phyloP scores from a whole-genome alignment of 1,140 invertebrate genomes.

The Teleopsis dalmanni region DNA sequence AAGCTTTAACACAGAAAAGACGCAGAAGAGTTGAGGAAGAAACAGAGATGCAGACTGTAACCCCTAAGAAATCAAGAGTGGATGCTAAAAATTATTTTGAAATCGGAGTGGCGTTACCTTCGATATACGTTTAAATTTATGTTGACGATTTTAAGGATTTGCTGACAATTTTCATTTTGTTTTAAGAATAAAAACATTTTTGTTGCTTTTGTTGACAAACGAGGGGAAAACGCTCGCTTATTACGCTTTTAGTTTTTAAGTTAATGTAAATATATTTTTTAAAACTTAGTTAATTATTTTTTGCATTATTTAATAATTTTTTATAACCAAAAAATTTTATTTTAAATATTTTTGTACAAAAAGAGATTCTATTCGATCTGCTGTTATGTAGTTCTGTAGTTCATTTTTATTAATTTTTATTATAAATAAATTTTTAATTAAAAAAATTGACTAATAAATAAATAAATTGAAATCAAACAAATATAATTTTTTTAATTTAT shows the following conservation, averaged over 20 bases:
- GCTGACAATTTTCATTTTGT: neutral
- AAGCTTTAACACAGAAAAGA: constrained; percentile 10
- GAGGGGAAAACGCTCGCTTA: constrained; percentile 40
- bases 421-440: constrained; percentile 21
- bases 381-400: constrained; percentile 40
- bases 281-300: constrained; percentile 3
- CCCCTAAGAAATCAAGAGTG: constrained; percentile 29
- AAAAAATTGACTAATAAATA: constrained; percentile 19
- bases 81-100: constrained; percentile 36
- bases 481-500: constrained; percentile 6
- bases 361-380: constrained; percentile 22
- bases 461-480: constrained; percentile 3
- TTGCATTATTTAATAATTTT: neutral
- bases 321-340: constrained; percentile 3
- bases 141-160: constrained; percentile 6
- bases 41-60: neutral
- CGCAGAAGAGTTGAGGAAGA: neutral
- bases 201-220: constrained; percentile 36
- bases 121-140: constrained; percentile 26
- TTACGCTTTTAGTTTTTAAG: constrained; percentile 42
- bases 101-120: constrained; percentile 35
- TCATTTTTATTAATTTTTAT: constrained; percentile 2
- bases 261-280: constrained; percentile 2
- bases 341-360: too few relatives aligned
- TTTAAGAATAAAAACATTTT: constrained; percentile 1